phyloP scores from a whole-genome alignment of 1,140 invertebrate species.

The Druon quercuslanigerum region DNA sequence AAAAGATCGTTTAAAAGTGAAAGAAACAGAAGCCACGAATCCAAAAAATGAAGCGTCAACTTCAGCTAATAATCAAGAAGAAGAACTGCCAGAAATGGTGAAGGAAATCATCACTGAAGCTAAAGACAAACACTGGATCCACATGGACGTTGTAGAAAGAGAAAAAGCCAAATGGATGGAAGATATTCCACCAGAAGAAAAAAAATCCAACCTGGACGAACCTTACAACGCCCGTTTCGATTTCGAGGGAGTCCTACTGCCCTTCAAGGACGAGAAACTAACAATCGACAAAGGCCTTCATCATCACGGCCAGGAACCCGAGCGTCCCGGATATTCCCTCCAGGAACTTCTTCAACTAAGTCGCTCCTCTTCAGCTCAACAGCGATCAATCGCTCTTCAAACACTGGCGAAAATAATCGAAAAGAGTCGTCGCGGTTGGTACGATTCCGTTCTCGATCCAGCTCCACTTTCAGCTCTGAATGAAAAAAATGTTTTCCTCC shows the following conservation, averaged over 20 bases:
- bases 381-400: constrained; percentile 86
- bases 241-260: constrained; percentile 81
- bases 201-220: constrained; percentile 70
- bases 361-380: constrained; percentile 83
- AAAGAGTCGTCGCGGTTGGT: constrained; percentile 83
- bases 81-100: constrained; percentile 71
- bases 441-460: constrained; percentile 80
- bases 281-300: constrained; percentile 83
- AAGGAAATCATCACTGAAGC: constrained; percentile 79
- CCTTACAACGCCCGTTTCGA: constrained; percentile 84
- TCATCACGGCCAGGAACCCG: constrained; percentile 94
- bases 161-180: constrained; percentile 92
- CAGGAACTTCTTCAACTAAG: constrained; percentile 88
- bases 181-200: constrained; percentile 74
- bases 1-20: constrained; percentile 39
- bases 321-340: constrained; percentile 91
- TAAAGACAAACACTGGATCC: constrained; percentile 83
- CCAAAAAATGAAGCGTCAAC: constrained; percentile 47
- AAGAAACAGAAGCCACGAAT: constrained; percentile 35
- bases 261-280: constrained; percentile 80
- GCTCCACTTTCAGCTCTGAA: constrained; percentile 76
- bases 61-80: background rate
- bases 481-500: constrained; percentile 82
- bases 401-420: constrained; percentile 87
- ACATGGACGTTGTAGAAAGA: constrained; percentile 88